Evolutionary conservation across 2,797 vertebrate genomes (phyloP).

Genomic region (Loris lydekkerianus): DNA sequence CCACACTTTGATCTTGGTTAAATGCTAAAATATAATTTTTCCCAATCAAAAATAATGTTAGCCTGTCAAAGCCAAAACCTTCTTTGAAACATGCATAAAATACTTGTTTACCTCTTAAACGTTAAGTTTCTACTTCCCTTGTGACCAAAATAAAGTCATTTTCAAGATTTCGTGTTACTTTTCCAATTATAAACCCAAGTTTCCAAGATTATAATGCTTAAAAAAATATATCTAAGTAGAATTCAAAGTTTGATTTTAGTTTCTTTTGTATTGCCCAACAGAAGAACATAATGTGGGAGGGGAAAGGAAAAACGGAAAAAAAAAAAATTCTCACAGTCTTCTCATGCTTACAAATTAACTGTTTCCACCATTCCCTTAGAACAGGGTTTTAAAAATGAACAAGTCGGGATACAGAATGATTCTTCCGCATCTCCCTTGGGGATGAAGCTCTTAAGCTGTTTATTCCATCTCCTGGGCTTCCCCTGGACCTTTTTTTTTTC

Average conservation of each 20-base stretch:
- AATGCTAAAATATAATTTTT: slow-evolving; percentile 45
- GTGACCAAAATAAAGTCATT: slow-evolving; percentile 44
- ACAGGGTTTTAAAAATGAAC: neutral
- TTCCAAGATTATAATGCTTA: slow-evolving; percentile 39
- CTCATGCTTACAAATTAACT: neutral
- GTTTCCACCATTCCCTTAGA: neutral
- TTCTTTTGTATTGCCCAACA: neutral
- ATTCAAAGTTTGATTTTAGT: slow-evolving; percentile 40
- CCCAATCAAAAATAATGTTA: slow-evolving; percentile 65
- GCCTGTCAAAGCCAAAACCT: slow-evolving; percentile 55
- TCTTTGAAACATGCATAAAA: neutral
- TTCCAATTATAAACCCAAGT: slow-evolving; percentile 17
- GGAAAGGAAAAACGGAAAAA: neutral
- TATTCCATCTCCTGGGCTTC: neutral
- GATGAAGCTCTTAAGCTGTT: neutral
- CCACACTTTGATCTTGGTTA: slow-evolving; percentile 17
- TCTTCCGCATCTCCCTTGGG: neutral
- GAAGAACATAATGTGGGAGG: neutral
- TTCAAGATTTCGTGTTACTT: slow-evolving; percentile 28
- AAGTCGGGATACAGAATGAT: neutral
- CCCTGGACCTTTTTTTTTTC: neutral
- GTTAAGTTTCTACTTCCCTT: slow-evolving; percentile 33
- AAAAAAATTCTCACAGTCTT: neutral
- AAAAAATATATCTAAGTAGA: slow-evolving; percentile 48
- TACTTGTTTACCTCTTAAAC: neutral